A percentile compares a stretch with the other conserved stretches of the same genome.
These are phyloP conservation scores for Meloidogyne chitwoodi DNA, from an alignment of 1,140 invertebrate species.

Conservation along the genomic window DNA sequence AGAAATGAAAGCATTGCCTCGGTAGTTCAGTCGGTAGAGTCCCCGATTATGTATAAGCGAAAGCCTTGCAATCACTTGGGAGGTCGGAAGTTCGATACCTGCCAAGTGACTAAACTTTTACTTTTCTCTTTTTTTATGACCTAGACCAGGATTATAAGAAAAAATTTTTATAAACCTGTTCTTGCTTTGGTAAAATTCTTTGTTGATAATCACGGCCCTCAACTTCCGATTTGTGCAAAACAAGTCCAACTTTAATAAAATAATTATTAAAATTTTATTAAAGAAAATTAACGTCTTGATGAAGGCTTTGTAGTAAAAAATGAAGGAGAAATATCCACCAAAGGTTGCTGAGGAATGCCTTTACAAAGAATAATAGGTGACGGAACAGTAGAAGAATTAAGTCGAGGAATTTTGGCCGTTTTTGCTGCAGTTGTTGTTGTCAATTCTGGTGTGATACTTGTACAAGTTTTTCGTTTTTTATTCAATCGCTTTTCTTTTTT, in stretches of 20 bases:
- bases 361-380: neutral
- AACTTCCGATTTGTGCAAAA: conserved; percentile 1
- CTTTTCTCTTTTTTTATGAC: too few species aligned
- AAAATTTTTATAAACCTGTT: too few species aligned
- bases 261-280: neutral
- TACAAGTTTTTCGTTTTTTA: neutral
- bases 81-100: too few species aligned
- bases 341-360: neutral
- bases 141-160: too few species aligned
- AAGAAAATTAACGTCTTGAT: conserved; percentile 2
- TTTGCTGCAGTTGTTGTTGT: neutral
- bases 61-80: too few species aligned
- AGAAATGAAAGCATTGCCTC: too few species aligned
- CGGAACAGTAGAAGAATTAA: neutral
- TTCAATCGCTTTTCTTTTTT: conserved; percentile 24
- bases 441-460: neutral
- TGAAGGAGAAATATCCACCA: too few species aligned
- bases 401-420: neutral
- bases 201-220: conserved; percentile 3
- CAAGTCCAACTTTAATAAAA: conserved; percentile 2
- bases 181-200: neutral
- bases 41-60: too few species aligned
- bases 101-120: too few species aligned
- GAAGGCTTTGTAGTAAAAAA: neutral
- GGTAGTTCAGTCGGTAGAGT: too few species aligned